phyloP scores from a whole-genome alignment of 2,797 vertebrate genomes.

The Champsocephalus esox region DNA sequence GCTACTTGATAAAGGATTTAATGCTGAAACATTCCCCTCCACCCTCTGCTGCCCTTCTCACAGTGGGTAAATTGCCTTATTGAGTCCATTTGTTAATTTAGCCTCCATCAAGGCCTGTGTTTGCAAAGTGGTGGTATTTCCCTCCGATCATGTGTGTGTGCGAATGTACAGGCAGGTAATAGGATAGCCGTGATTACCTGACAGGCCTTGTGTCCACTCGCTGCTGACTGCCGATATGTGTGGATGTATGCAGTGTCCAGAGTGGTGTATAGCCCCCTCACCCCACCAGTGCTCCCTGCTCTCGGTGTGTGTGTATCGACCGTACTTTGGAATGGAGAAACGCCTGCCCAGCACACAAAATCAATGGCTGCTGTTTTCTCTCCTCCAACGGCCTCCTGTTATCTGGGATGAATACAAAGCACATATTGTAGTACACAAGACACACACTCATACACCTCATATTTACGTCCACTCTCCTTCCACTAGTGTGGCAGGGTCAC shows the following conservation, averaged over 20 bases:
- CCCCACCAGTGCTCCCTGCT: slow-evolving; percentile 49
- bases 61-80: slow-evolving; percentile 62
- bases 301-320: slow-evolving; percentile 79
- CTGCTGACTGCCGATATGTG: slow-evolving; percentile 58
- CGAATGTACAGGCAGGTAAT: slow-evolving; percentile 55
- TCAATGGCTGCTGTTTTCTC: slow-evolving; percentile 84
- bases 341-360: slow-evolving; percentile 84
- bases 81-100: slow-evolving; percentile 63
- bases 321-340: slow-evolving; percentile 84
- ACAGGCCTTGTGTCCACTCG: slow-evolving; percentile 67
- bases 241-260: slow-evolving; percentile 54
- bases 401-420: slow-evolving; percentile 82
- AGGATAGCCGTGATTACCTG: slow-evolving; percentile 75
- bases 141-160: slow-evolving; percentile 45
- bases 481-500: slow-evolving; percentile 26
- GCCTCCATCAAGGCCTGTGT: slow-evolving; percentile 27
- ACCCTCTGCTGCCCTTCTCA: slow-evolving; percentile 11
- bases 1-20: slow-evolving; percentile 80
- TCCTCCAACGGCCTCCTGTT: slow-evolving; percentile 74
- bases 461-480: slow-evolving; percentile 49
- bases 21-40: slow-evolving; percentile 60
- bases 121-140: slow-evolving; percentile 50
- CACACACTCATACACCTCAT: slow-evolving; percentile 63
- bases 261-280: slow-evolving; percentile 63
- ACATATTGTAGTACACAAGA: slow-evolving; percentile 61